phyloP scores from a whole-genome alignment of 2,797 vertebrate genomes.

The Mormyrus hasselquistii region DNA sequence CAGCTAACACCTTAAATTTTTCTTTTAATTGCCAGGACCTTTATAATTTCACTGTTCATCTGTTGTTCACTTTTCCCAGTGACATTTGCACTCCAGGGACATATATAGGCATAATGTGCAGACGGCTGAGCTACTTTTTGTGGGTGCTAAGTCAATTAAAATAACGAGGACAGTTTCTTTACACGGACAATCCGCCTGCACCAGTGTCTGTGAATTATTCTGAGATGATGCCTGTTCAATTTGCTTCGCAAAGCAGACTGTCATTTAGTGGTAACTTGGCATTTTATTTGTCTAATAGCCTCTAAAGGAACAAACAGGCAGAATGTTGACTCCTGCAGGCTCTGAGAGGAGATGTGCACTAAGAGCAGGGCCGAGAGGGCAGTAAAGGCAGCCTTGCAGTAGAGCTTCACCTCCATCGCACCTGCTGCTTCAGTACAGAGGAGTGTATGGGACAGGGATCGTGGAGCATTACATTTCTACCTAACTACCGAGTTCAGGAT shows the following conservation, averaged over 20 bases:
- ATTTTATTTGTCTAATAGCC: background rate
- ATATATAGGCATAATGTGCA: background rate
- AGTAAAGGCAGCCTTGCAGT: background rate
- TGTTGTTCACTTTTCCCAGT: background rate
- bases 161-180: background rate
- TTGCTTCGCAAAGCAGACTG: background rate
- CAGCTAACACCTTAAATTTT: background rate
- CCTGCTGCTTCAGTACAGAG: background rate
- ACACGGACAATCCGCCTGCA: background rate
- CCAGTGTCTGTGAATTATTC: background rate
- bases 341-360: background rate
- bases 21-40: background rate
- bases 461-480: background rate
- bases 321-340: background rate
- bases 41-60: background rate
- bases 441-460: background rate
- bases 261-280: background rate
- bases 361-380: background rate
- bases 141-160: background rate
- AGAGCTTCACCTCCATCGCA: background rate
- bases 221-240: background rate
- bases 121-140: background rate
- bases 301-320: background rate
- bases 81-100: background rate
- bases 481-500: background rate